Percentiles rank a stretch among this genome's conserved stretches.
Conservation (phyloP, 2,888 invertebrate genomes). For the Napeogenes inachia region DNA sequence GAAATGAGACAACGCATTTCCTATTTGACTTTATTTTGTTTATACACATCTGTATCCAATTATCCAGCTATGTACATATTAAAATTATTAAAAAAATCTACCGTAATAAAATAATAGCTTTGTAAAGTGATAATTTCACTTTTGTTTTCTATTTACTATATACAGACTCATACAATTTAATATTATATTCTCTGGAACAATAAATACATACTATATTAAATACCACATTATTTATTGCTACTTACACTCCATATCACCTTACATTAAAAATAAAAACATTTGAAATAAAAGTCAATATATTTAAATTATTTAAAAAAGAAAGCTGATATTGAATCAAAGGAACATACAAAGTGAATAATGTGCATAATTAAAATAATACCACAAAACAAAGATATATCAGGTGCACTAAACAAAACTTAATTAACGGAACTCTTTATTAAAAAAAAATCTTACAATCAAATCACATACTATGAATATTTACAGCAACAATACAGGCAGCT, state of each 20-base stretch:
- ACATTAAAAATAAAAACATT: conserved; percentile 6
- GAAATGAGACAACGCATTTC: conserved; percentile 34
- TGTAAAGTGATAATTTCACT: conserved; percentile 36
- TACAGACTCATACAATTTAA: conserved; percentile 37
- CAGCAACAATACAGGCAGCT: conserved; percentile 43
- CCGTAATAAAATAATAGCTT: conserved; percentile 61
- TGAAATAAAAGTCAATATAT: conserved; percentile 13
- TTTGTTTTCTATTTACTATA: conserved; percentile 35
- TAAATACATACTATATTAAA: conserved; percentile 21
- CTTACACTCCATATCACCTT: conserved; percentile 22
- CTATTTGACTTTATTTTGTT: conserved; percentile 57
- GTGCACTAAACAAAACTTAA: conserved; percentile 3
- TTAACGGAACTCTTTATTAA: conserved; percentile 10
- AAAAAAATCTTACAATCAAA: conserved; percentile 35
- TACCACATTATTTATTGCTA: conserved; percentile 28
- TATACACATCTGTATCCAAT: conserved; percentile 64
- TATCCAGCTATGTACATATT: conserved; percentile 61
- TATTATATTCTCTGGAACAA: conserved; percentile 22
- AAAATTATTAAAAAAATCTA: conserved; percentile 56
- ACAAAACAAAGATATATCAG: not conserved
- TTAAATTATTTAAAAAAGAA: conserved; percentile 10
- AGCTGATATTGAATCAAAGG: conserved; percentile 12
- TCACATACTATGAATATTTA: conserved; percentile 51
- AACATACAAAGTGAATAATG: conserved; percentile 9
- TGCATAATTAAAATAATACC: conserved; percentile 8